A percentile compares a stretch with the other conserved stretches of the same genome.
phyloP scores from a whole-genome alignment of 2,113 vertebrate genomes.

The Prochilodus magdalenae region DNA sequence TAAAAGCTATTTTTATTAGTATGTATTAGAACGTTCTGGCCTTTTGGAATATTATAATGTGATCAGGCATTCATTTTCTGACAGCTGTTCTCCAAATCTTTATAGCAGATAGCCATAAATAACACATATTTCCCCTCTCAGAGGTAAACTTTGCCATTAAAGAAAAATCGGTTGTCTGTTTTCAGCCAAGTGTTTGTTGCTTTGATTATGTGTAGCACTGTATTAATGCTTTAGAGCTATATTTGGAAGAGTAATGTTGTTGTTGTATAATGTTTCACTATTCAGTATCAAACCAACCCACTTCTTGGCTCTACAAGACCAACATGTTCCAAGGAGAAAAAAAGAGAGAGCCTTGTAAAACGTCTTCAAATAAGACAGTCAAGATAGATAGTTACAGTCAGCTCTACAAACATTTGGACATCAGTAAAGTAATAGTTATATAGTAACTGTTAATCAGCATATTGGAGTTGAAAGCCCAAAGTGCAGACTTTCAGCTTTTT shows the following conservation, averaged over 20 bases:
- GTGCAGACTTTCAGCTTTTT: no score
- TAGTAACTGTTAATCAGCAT: no score
- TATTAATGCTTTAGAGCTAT: not conserved
- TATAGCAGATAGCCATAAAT: not conserved
- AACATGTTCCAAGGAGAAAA: not conserved
- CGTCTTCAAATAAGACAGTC: not conserved
- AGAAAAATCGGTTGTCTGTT: not conserved
- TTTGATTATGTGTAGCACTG: not conserved
- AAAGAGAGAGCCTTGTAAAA: not conserved
- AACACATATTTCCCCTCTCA: not conserved
- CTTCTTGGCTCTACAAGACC: not conserved
- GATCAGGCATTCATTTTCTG: not conserved
- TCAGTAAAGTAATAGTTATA: not conserved
- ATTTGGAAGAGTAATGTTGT: not conserved
- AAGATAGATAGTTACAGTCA: no score
- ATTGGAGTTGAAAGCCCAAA: no score
- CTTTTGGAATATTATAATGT: not conserved
- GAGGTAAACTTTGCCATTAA: slow-evolving; percentile 4
- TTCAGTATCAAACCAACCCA: not conserved
- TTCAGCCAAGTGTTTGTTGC: not conserved
- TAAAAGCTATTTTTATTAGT: not conserved
- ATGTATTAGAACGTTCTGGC: not conserved
- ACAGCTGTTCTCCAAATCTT: not conserved
- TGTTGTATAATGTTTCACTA: not conserved
- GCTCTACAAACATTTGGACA: not conserved